These are phyloP conservation scores for Paradisaea rubra DNA, from an alignment of 2,113 vertebrate genomes.

Conservation along the genomic window DNA sequence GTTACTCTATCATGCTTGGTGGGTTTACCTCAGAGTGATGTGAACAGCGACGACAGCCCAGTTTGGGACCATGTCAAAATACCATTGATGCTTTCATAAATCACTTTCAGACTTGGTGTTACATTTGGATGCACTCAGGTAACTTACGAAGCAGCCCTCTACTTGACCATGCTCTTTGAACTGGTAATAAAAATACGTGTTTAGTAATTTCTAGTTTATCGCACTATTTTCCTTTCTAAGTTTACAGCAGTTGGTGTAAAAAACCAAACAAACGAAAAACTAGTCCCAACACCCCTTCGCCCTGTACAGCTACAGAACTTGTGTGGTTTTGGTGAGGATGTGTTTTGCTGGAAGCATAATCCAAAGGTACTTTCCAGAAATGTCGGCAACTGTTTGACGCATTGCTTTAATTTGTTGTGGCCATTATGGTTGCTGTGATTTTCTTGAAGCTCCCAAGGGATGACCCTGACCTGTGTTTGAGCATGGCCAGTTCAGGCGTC, in stretches of 20 bases:
- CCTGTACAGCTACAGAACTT: neutral
- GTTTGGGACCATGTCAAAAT: neutral
- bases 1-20: neutral
- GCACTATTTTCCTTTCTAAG: neutral
- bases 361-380: conserved; percentile 55
- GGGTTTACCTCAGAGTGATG: neutral
- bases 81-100: neutral
- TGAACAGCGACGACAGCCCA: neutral
- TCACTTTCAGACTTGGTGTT: neutral
- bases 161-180: neutral
- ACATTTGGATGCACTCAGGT: neutral
- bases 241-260: neutral
- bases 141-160: neutral
- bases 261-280: neutral
- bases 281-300: fast-evolving
- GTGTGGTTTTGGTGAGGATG: neutral
- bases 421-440: conserved; percentile 7
- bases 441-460: neutral
- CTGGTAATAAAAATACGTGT: neutral
- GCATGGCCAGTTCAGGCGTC: neutral
- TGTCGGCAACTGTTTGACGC: neutral
- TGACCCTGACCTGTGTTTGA: conserved; percentile 38
- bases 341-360: conserved; percentile 37
- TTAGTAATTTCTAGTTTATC: neutral
- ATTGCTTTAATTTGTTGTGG: conserved; percentile 51